Base-by-base conservation (phyloP, 35 echinoderm and acorn worm genomes). In the Lytechinus pictus region DNA sequence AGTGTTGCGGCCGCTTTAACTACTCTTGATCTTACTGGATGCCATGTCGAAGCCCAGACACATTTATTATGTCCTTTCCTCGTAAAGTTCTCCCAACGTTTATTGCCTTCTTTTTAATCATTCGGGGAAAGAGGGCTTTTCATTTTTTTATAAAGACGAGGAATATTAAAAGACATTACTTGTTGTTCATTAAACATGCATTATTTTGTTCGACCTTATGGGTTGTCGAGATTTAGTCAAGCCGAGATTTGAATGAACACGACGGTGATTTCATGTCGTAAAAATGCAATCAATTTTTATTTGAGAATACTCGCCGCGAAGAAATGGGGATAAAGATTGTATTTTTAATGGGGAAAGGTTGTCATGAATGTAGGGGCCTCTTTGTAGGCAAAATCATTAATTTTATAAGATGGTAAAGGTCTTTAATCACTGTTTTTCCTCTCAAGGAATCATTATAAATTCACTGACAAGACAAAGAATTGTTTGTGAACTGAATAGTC, bases 61-160 rank as follows among this genome's bases (percentile, higher is more conserved):
- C 52, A 90, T 90, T 90, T 90, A 90, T 90, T 90, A 54, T 90
- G 88, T 54, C 88, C 28, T 54, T 90, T 90, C 88, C 28, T 90
- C 88, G 28, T 52, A 90, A 90, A 79, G 66, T 79, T 79, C 21
- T 16, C 66, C 66, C 66, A 24, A 79, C 66, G 19, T 79, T 79
- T 79, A 79, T 79, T 79, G 66, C 66, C 19, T 79, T 79, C 66
- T 79, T 79, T 44, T 79, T 79, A 79, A 79, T 79, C 66, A 79
- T 79, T 79, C 66, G n/a, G 19, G n/a, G 56, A 79, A 79, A 79
- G 66, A 79, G 66, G n/a, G 66, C 66, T 79, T 79, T 79, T 79
- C 16, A 79, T 79, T 79, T 79, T 79, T 79, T 79, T 24, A 79
- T 16, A 24, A 79, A 24, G 16, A 79, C 21, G 16, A 24, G 66